Evolutionary conservation across 2,888 invertebrate species (phyloP).

Genomic region (Morpho achilles): DNA sequence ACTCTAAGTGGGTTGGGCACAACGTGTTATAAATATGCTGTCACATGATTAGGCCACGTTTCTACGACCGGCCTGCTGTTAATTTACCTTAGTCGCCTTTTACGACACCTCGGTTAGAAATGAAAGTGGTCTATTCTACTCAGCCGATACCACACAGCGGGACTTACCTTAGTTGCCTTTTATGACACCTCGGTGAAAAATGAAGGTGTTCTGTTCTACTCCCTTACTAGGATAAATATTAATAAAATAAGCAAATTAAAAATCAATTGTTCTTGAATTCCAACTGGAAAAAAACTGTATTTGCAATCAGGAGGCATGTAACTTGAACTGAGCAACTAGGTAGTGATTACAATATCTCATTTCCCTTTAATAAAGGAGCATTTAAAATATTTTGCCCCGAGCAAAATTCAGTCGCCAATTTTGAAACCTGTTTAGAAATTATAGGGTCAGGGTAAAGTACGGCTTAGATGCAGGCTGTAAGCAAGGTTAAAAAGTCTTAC

Average conservation of each 20-base stretch:
- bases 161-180: no score
- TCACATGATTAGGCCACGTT: no score
- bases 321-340: conserved; percentile 39
- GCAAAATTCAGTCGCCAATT: conserved; percentile 71
- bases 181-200: no score
- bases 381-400: conserved; percentile 63
- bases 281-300: conserved; percentile 16
- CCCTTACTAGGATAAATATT: no score
- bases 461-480: conserved; percentile 46
- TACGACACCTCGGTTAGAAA: no score
- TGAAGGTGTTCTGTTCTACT: no score
- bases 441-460: conserved; percentile 62
- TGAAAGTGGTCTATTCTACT: no score
- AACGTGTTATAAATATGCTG: no score
- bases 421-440: conserved; percentile 77
- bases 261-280: conserved; percentile 16
- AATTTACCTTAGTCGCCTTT: no score
- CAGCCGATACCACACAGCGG: no score
- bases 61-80: no score
- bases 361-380: conserved; percentile 65
- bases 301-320: conserved; percentile 24
- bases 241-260: conserved; percentile 6
- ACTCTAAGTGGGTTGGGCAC: no score
- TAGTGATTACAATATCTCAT: conserved; percentile 72
- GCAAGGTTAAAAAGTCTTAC: conserved; percentile 21